These are phyloP conservation scores for Prenolepis imparis DNA, from an alignment of 2,888 invertebrate genomes.

Conservation along the genomic window DNA sequence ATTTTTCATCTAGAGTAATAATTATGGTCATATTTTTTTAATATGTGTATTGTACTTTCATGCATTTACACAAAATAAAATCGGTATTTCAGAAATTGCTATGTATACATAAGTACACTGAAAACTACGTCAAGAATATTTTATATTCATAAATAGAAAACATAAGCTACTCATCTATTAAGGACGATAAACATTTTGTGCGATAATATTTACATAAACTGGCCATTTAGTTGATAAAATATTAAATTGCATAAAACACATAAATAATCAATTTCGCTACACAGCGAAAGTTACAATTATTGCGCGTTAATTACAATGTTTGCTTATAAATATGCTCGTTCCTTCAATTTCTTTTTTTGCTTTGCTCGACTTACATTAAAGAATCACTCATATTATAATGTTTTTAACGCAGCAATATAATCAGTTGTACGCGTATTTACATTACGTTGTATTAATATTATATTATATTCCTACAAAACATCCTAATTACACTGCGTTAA, in stretches of 20 bases:
- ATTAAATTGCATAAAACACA: neutral
- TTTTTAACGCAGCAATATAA: slow-evolving; percentile 1
- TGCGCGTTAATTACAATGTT: neutral
- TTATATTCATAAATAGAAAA: neutral
- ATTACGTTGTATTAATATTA: slow-evolving; percentile 19
- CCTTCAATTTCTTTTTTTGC: neutral
- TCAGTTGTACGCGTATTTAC: too few species aligned
- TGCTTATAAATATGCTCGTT: neutral
- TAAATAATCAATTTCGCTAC: neutral
- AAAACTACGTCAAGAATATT: slow-evolving; percentile 13
- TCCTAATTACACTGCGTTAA: slow-evolving; percentile 17
- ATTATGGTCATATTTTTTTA: neutral
- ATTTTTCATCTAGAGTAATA: neutral
- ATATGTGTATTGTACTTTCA: neutral
- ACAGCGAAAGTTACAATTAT: neutral
- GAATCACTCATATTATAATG: neutral
- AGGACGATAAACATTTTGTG: neutral
- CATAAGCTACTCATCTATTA: neutral
- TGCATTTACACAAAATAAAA: neutral
- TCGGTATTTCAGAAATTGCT: slow-evolving; percentile 8
- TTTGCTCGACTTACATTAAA: neutral
- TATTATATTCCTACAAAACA: slow-evolving; percentile 10
- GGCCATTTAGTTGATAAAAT: neutral
- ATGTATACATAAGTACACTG: slow-evolving; percentile 27
- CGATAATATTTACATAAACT: neutral